phyloP scores from a whole-genome alignment of 53 echinoderm and acorn worm species.

The Luidia sarsii region DNA sequence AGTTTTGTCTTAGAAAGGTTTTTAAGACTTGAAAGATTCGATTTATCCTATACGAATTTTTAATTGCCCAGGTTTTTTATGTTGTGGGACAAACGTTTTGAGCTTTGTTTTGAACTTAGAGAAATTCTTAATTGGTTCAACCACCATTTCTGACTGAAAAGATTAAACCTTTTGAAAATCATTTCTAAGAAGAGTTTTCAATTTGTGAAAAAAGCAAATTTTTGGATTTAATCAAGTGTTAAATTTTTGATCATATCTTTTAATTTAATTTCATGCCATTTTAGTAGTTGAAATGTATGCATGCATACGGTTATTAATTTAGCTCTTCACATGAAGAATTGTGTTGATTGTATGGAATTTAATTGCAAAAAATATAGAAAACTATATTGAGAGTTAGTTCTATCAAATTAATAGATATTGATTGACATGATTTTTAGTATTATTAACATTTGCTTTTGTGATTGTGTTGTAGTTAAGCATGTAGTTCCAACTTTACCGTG shows the following conservation, averaged over 20 bases:
- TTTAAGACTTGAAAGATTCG: constrained; percentile 9
- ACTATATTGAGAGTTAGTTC: constrained; percentile 52
- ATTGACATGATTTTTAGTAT: constrained; percentile 56
- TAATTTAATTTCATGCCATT: constrained; percentile 51
- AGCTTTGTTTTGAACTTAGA: constrained; percentile 40
- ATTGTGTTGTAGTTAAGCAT: constrained; percentile 51
- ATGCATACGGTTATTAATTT: constrained; percentile 56
- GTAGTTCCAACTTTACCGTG: constrained; percentile 38
- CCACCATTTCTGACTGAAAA: constrained; percentile 30
- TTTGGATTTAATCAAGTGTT: constrained; percentile 49
- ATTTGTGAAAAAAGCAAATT: constrained; percentile 34
- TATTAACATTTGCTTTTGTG: constrained; percentile 43
- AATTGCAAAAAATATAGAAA: constrained; percentile 54
- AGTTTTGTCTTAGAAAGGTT: constrained; percentile 37
- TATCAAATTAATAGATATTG: constrained; percentile 56
- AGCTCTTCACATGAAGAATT: constrained; percentile 47
- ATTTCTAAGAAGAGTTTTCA: constrained; percentile 47
- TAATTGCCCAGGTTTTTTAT: constrained; percentile 47
- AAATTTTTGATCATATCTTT: constrained; percentile 39
- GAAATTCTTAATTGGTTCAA: constrained; percentile 42
- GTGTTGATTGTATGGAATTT: constrained; percentile 55
- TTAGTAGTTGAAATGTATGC: constrained; percentile 53
- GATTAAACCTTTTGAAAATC: constrained; percentile 33
- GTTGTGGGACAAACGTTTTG: constrained; percentile 49
- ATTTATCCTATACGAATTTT: constrained; percentile 31